These are phyloP conservation scores for Lithophane socia DNA, from an alignment of 2,888 invertebrate species.

Conservation along the genomic window DNA sequence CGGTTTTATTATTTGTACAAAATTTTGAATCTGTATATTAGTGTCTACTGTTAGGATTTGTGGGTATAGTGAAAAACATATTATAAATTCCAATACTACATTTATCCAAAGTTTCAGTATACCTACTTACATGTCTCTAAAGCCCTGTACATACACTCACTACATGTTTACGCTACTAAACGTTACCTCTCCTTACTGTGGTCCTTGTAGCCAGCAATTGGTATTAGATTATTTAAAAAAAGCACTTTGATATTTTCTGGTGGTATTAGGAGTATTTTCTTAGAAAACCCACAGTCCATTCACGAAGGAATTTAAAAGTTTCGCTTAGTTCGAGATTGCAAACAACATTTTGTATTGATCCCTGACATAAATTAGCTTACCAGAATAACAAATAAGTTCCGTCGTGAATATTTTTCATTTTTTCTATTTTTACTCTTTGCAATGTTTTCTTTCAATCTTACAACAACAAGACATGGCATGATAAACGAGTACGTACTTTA, in stretches of 20 bases:
- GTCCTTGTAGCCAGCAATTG: slow-evolving; percentile 64
- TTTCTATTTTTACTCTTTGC: slow-evolving; percentile 85
- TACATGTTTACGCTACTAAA: slow-evolving; percentile 63
- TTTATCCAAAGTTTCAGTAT: slow-evolving; percentile 26
- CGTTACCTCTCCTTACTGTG: slow-evolving; percentile 63
- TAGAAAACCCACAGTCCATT: slow-evolving; percentile 58
- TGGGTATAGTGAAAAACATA: slow-evolving; percentile 31
- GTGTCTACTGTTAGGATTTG: slow-evolving; percentile 28
- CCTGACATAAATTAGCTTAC: slow-evolving; percentile 15
- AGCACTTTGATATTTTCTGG: slow-evolving; percentile 65
- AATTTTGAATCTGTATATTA: slow-evolving; percentile 6
- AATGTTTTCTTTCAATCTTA: slow-evolving; percentile 86
- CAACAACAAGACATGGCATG: slow-evolving; percentile 77
- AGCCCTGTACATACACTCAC: slow-evolving; percentile 67
- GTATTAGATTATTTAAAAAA: slow-evolving; percentile 51
- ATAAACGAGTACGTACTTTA: slow-evolving; percentile 65
- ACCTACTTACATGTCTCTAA: slow-evolving; percentile 44
- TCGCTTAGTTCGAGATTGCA: not conserved
- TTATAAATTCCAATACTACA: slow-evolving; percentile 20
- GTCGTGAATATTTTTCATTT: slow-evolving; percentile 68
- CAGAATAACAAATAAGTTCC: slow-evolving; percentile 60
- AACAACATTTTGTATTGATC: slow-evolving; percentile 28
- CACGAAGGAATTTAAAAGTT: slow-evolving; percentile 68
- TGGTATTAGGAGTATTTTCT: slow-evolving; percentile 48
- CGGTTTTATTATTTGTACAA: slow-evolving; percentile 62